Evolutionary conservation across 2,797 vertebrate genomes (phyloP), one percentile per base, ranked within the genome.

Genomic region (Spinus olivaceus): DNA sequence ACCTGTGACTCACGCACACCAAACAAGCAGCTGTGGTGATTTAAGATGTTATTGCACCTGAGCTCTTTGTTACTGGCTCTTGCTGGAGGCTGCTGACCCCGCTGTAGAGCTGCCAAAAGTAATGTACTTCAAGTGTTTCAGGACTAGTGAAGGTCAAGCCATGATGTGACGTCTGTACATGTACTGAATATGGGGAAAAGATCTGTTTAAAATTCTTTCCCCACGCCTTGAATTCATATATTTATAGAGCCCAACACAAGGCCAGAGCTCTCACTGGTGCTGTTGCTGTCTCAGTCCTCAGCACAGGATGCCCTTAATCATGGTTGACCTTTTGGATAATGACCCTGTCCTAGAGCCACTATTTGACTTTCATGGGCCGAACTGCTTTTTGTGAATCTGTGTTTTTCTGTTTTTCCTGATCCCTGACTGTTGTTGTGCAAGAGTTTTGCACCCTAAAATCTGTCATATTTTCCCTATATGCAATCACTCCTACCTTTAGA

Each of bases 11-110:
- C 87, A 91, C 5, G 9, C 70, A 78, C 1, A 14, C 89, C 87
- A 90, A 94, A 91, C 33, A 71, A 83, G 79, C 95, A 95, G 81
- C 95, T 95, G 95, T 65, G 76, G 85, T 96, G 95, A 94, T 94
- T 96, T 96, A 95, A 96, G 79, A 95, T 95, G 94, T 91, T 96
- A 81, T 88, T 96, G 89, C 91, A 96, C 96, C 96, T 96, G 96
- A 96, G 86, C 23, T 92, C 86, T 94, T 96, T 91, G 95, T 96
- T 94, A 81, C 85, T 96, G 96, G 94, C 92, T 92, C 72, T 91
- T 59, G 57, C 42, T 89, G 53, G 64, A 95, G 57, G 84, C 94
- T 94, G 46, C 79, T 96, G 95, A 96, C 82, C 92, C 57, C 41
- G 46, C 42, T 81, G 91, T 61, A 69, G 71, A 74, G 53, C 87